phyloP scores from a whole-genome alignment of 2,888 invertebrate species.

The Chrysomela aeneicollis region DNA sequence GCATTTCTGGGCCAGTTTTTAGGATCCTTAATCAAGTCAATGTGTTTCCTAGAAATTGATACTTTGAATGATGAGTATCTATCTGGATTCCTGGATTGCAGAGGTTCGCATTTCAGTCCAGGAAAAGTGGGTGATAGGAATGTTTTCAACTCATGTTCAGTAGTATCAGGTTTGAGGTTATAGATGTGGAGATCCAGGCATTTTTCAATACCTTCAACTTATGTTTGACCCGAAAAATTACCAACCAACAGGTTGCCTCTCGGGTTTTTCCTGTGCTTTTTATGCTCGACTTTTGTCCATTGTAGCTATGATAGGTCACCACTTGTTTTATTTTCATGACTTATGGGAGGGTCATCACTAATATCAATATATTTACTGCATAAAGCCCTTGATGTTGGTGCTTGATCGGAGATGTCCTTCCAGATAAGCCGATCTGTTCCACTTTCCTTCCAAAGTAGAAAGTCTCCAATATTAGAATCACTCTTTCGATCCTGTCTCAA shows the following conservation, averaged over 20 bases:
- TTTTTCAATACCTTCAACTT: slow-evolving; percentile 12
- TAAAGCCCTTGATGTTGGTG: too few relatives aligned
- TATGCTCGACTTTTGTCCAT: neutral
- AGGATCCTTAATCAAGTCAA: neutral
- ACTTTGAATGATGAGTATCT: neutral
- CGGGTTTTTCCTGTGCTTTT: neutral
- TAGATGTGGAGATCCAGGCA: neutral
- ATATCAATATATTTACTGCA: too few relatives aligned
- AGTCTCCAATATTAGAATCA: too few relatives aligned
- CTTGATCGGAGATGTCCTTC: too few relatives aligned
- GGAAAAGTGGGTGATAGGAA: slow-evolving; percentile 3
- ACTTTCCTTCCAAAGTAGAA: too few relatives aligned
- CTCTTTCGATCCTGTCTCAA: too few relatives aligned
- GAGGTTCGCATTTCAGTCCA: neutral
- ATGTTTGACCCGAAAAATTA: neutral
- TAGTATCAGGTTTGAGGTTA: neutral
- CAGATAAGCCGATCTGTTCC: too few relatives aligned
- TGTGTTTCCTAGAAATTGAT: neutral
- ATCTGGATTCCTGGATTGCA: neutral
- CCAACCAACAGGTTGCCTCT: slow-evolving; percentile 2
- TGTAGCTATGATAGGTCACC: too few relatives aligned
- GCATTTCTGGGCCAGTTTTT: slow-evolving; percentile 11
- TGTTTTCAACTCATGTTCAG: neutral
- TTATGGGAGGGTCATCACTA: too few relatives aligned
- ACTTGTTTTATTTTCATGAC: too few relatives aligned